Percentiles rank a stretch among this genome's conserved stretches.
phyloP scores from a whole-genome alignment of 2,888 invertebrate genomes.

The Polylopha cassiicola region DNA sequence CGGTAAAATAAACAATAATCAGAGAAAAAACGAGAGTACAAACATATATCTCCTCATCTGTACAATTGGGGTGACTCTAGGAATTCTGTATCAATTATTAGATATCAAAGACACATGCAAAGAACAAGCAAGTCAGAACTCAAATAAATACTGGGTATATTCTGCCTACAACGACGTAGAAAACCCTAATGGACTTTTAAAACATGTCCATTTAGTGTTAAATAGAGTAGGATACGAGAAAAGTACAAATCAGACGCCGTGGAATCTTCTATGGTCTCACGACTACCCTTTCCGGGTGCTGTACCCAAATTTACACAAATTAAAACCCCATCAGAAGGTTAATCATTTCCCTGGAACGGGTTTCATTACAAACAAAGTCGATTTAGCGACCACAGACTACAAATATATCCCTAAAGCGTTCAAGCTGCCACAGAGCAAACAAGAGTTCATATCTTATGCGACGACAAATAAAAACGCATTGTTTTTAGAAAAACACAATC shows the following conservation, averaged over 20 bases:
- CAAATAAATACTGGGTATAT: constrained; percentile 76
- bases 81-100: constrained; percentile 50
- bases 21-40: constrained; percentile 34
- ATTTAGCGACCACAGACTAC: constrained; percentile 87
- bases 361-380: constrained; percentile 93
- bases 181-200: constrained; percentile 80
- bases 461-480: constrained; percentile 79
- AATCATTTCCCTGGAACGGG: constrained; percentile 98
- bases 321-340: constrained; percentile 86
- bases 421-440: constrained; percentile 86
- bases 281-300: constrained; percentile 89
- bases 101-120: constrained; percentile 39
- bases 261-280: constrained; percentile 96
- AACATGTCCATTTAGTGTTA: constrained; percentile 89
- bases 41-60: constrained; percentile 54
- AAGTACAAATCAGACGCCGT: constrained; percentile 75
- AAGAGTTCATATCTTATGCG: constrained; percentile 83
- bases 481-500: constrained; percentile 95
- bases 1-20: constrained; percentile 14
- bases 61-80: constrained; percentile 53
- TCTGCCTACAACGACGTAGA: constrained; percentile 74
- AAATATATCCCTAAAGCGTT: constrained; percentile 92
- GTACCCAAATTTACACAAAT: constrained; percentile 65
- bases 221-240: constrained; percentile 84
- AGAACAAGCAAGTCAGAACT: constrained; percentile 29